Conservation (phyloP, 1,140 invertebrate species). For the Orius insidiosus region DNA sequence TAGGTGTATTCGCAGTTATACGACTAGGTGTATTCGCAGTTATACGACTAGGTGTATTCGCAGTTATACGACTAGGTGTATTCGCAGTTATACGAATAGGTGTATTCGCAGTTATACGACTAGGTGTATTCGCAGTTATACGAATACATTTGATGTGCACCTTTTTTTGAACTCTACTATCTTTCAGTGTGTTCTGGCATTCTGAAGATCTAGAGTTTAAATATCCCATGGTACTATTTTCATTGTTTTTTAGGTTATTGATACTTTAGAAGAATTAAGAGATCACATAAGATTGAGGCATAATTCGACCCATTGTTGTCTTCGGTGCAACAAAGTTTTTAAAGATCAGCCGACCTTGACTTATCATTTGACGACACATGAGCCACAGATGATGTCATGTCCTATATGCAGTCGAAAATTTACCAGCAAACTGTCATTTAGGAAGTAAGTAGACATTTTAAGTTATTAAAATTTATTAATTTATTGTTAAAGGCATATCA, state of each 20-base stretch:
- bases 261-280: constrained; percentile 33
- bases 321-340: constrained; percentile 41
- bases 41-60: too few relatives aligned
- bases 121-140: too few relatives aligned
- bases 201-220: too few relatives aligned
- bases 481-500: constrained; percentile 19
- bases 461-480: neutral
- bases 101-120: too few relatives aligned
- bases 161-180: too few relatives aligned
- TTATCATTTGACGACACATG: constrained; percentile 45
- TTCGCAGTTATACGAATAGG: too few relatives aligned
- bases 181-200: too few relatives aligned
- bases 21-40: too few relatives aligned
- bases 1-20: too few relatives aligned
- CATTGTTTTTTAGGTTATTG: constrained; percentile 30
- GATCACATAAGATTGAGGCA: constrained; percentile 37
- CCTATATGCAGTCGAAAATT: neutral
- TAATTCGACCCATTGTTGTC: constrained; percentile 32
- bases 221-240: too few relatives aligned
- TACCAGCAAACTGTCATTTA: neutral
- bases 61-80: too few relatives aligned
- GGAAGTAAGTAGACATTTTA: constrained; percentile 1
- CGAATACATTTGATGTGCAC: too few relatives aligned
- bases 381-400: neutral
- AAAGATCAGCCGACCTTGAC: constrained; percentile 45